Conservation (phyloP, 2,797 vertebrate genomes). For the Crocidura indochinensis region DNA sequence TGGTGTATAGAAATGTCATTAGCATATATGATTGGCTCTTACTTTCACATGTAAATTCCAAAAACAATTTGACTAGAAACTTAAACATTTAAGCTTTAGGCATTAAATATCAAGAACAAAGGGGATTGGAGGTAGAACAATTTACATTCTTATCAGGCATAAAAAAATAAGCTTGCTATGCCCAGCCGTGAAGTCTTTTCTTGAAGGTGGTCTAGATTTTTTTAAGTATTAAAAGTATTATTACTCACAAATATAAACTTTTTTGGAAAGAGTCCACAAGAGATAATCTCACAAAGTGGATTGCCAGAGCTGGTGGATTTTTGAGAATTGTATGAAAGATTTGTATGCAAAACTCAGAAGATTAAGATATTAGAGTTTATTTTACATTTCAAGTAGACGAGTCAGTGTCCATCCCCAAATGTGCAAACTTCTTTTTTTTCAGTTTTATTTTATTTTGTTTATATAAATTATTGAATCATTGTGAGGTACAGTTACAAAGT, state of each 20-base stretch:
- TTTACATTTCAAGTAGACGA: too few species aligned
- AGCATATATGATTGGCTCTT: not conserved
- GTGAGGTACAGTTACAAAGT: too few species aligned
- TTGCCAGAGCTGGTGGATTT: too few species aligned
- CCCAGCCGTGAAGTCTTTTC: not conserved
- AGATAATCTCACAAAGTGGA: not conserved
- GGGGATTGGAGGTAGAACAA: not conserved
- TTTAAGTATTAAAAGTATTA: not conserved
- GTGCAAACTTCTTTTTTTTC: too few species aligned
- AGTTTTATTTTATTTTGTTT: too few species aligned
- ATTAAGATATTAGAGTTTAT: too few species aligned
- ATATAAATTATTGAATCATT: too few species aligned
- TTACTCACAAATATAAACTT: slow-evolving; percentile 36
- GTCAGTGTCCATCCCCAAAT: too few species aligned
- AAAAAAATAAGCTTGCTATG: too few species aligned
- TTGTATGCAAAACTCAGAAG: too few species aligned
- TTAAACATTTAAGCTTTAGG: slow-evolving; percentile 21
- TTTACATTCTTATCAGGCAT: not conserved
- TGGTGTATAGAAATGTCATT: not conserved
- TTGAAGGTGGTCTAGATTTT: not conserved
- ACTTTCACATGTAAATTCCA: slow-evolving; percentile 18
- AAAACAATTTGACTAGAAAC: slow-evolving; percentile 27
- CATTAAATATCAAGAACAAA: not conserved
- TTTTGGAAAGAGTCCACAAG: not conserved
- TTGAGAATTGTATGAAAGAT: too few species aligned